A percentile compares a stretch with the other conserved stretches of the same genome.
Conservation (phyloP, 2,113 vertebrate species). For the Malurus elegans region DNA sequence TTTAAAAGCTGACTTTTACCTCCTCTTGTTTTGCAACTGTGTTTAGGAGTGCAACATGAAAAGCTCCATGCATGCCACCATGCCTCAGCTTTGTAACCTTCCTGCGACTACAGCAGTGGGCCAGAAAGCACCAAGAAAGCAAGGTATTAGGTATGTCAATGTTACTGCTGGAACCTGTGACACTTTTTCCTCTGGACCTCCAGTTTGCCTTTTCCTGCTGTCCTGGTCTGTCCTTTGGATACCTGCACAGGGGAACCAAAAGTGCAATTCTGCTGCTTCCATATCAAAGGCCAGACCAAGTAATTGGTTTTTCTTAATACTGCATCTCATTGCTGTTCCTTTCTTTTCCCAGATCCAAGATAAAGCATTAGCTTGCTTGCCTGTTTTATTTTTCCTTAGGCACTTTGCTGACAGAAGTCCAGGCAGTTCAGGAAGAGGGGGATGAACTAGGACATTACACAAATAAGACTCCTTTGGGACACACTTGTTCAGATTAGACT, state of each 20-base stretch:
- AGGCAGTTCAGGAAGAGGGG: neutral
- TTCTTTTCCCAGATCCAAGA: neutral
- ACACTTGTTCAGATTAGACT: neutral
- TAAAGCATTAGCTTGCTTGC: neutral
- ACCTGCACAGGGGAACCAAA: too few species aligned
- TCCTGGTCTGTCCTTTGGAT: neutral
- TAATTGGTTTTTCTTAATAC: neutral
- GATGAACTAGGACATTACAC: neutral
- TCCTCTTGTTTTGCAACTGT: neutral
- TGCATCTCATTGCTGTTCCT: neutral
- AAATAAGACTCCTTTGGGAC: neutral
- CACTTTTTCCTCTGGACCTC: neutral
- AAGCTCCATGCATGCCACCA: neutral
- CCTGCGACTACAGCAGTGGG: neutral
- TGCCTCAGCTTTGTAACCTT: neutral
- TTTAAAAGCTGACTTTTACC: neutral
- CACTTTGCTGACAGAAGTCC: fast-evolving
- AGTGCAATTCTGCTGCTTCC: neutral
- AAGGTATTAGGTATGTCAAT: fast-evolving
- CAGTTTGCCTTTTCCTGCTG: neutral
- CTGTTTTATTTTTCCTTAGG: neutral
- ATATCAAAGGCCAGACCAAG: neutral
- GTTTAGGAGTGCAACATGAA: neutral
- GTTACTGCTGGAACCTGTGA: neutral
- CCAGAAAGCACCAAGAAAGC: neutral